Percentiles rank a stretch among this genome's conserved stretches.
phyloP scores from a whole-genome alignment of 2,888 invertebrate genomes.

The Archips xylosteana region DNA sequence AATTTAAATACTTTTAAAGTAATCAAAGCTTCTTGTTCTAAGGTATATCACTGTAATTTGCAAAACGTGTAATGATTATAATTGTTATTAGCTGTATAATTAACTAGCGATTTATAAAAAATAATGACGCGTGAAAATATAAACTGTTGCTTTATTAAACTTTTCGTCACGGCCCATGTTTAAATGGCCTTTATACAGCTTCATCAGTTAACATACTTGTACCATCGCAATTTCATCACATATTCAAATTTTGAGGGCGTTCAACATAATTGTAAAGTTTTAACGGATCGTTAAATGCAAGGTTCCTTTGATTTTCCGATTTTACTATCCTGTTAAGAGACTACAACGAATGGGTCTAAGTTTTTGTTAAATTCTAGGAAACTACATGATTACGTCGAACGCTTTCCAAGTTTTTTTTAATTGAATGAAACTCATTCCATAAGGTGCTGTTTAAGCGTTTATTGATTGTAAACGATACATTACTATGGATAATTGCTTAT shows the following conservation, averaged over 20 bases:
- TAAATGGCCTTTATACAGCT: slow-evolving; percentile 19
- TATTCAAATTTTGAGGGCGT: slow-evolving; percentile 15
- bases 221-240: slow-evolving; percentile 26
- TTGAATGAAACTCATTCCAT: slow-evolving; percentile 39
- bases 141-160: slow-evolving; percentile 13
- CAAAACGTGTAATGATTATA: not conserved
- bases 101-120: slow-evolving; percentile 9
- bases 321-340: slow-evolving; percentile 30
- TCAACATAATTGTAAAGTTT: slow-evolving; percentile 15
- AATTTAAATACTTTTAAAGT: not conserved
- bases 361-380: slow-evolving; percentile 41
- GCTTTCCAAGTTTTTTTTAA: slow-evolving; percentile 43
- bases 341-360: slow-evolving; percentile 33
- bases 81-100: slow-evolving; percentile 11
- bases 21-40: not conserved
- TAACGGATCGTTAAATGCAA: slow-evolving; percentile 29
- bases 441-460: slow-evolving; percentile 40
- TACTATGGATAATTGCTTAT: slow-evolving; percentile 25
- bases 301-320: slow-evolving; percentile 19
- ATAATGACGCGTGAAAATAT: slow-evolving; percentile 20
- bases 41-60: not conserved
- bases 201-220: slow-evolving; percentile 19
- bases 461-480: slow-evolving; percentile 37
- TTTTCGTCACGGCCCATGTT: slow-evolving; percentile 27
- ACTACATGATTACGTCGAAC: slow-evolving; percentile 35